phyloP scores from a whole-genome alignment of 2,888 invertebrate genomes.

The Tetragnatha montana region DNA sequence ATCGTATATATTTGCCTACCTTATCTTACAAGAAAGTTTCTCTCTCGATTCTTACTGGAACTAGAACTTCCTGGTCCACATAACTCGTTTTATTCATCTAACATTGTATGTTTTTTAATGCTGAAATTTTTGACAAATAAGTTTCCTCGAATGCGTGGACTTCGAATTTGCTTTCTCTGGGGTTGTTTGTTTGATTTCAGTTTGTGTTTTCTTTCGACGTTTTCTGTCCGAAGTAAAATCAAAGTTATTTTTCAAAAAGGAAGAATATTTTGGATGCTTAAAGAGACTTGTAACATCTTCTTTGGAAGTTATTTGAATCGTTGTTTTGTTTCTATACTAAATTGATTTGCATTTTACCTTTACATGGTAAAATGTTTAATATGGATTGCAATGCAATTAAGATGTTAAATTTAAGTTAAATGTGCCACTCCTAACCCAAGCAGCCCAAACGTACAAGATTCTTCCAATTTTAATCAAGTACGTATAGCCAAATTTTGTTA shows the following conservation, averaged over 20 bases:
- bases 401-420: too few species aligned
- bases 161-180: not conserved
- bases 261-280: not conserved
- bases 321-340: too few species aligned
- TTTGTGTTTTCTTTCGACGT: not conserved
- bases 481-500: too few species aligned
- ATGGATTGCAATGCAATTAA: too few species aligned
- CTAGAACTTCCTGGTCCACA: not conserved
- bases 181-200: constrained; percentile 7
- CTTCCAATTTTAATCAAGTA: too few species aligned
- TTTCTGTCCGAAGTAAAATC: not conserved
- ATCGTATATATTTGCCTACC: constrained; percentile 32
- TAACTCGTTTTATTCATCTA: constrained; percentile 31
- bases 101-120: constrained; percentile 6
- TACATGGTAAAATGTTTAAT: too few species aligned
- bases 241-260: not conserved
- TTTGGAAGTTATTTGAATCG: not conserved
- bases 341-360: too few species aligned
- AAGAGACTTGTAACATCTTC: not conserved
- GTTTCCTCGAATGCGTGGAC: not conserved
- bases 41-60: not conserved
- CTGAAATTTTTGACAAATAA: constrained; percentile 4
- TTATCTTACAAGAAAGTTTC: constrained; percentile 29
- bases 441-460: too few species aligned
- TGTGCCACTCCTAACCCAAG: too few species aligned